Conservation (phyloP, 2,113 vertebrate genomes). For the Catharus fuscescens region DNA sequence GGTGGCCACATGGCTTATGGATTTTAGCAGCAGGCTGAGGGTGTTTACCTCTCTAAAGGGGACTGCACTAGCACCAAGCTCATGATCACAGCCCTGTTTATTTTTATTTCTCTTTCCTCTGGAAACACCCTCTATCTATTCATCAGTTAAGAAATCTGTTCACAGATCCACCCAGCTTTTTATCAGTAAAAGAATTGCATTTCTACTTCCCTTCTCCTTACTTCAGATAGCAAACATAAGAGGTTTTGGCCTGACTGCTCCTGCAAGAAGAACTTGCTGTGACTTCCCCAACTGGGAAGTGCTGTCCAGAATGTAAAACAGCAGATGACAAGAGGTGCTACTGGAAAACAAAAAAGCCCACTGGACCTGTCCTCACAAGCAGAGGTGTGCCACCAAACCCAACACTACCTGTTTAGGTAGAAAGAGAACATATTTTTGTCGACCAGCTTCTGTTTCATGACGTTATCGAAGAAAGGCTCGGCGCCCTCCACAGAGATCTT, state of each 20-base stretch:
- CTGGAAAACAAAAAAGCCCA: not conserved
- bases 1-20: not conserved
- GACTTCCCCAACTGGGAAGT: not conserved
- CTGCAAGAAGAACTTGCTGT: not conserved
- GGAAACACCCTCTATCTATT: not conserved
- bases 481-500: conserved; percentile 86
- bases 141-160: not conserved
- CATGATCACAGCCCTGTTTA: not conserved
- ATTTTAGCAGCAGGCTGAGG: not conserved
- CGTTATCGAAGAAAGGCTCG: conserved; percentile 88
- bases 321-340: not conserved
- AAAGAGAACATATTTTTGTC: conserved; percentile 91
- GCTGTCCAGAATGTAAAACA: not conserved
- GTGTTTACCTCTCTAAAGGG: not conserved
- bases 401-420: conserved; percentile 91
- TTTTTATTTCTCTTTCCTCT: not conserved
- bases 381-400: not conserved
- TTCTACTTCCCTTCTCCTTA: not conserved
- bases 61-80: not conserved
- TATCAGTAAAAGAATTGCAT: not conserved
- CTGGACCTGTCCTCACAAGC: not conserved
- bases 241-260: not conserved
- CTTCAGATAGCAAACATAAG: not conserved
- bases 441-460: conserved; percentile 88
- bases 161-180: not conserved